Evolutionary conservation across 2,113 vertebrate genomes (phyloP).

Genomic region (human): DNA sequence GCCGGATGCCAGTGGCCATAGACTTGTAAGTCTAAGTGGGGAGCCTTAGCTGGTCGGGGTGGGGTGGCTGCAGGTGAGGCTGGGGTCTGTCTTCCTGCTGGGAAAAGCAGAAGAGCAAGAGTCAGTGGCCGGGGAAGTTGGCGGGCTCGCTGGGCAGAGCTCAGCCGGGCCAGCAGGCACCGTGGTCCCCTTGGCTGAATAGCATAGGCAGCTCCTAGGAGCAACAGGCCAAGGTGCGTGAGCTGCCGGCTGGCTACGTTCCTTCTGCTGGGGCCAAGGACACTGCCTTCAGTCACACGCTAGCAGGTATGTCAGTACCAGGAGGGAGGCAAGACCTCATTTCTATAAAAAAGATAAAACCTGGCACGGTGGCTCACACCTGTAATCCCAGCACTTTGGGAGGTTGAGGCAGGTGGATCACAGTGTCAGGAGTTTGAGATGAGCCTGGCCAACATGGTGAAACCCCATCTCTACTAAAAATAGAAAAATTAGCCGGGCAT

Average conservation of each 20-base stretch:
- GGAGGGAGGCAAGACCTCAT: not conserved
- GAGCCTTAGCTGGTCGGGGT: slow-evolving; percentile 91
- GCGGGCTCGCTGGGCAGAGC: not conserved
- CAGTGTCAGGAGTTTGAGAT: no score
- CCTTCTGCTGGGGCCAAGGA: not conserved
- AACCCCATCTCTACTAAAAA: no score
- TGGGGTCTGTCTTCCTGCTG: slow-evolving; percentile 97
- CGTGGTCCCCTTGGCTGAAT: not conserved
- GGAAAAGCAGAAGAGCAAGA: slow-evolving; percentile 83
- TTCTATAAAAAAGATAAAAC: no score
- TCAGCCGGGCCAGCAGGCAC: not conserved
- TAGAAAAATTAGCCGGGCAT: no score
- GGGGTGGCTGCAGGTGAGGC: slow-evolving; percentile 90
- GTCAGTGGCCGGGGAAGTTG: slow-evolving; percentile 32
- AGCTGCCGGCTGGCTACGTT: not conserved
- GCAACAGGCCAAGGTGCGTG: not conserved
- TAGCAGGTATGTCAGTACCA: not conserved
- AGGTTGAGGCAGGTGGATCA: no score
- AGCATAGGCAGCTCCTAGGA: not conserved
- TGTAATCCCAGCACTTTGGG: no score
- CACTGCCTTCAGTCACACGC: not conserved
- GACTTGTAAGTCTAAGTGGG: slow-evolving; percentile 89
- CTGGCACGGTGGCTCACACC: no score
- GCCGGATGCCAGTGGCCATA: slow-evolving; percentile 79
- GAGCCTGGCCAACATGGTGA: no score